These are phyloP conservation scores for Pygocentrus nattereri DNA, from an alignment of 2,797 vertebrate species.

Conservation along the genomic window DNA sequence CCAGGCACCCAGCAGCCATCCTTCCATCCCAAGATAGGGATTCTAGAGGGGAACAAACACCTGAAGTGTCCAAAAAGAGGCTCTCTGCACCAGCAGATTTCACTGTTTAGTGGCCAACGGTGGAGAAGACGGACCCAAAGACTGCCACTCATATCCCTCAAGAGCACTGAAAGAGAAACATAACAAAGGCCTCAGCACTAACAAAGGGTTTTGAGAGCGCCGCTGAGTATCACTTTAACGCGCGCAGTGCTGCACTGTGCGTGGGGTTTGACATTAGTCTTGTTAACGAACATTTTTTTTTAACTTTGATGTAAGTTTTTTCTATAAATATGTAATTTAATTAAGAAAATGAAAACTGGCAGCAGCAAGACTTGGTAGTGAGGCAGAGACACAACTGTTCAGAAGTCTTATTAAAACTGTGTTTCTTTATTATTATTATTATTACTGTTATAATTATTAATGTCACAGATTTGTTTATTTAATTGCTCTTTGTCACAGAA, in stretches of 20 bases:
- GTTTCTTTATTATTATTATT: too few relatives aligned
- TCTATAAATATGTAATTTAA: not conserved
- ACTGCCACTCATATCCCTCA: constrained; percentile 41
- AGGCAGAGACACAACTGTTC: too few relatives aligned
- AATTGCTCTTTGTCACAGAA: too few relatives aligned
- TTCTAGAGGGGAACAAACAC: constrained; percentile 8
- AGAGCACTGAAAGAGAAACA: constrained; percentile 32
- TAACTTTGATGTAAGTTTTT: not conserved
- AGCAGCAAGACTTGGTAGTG: too few relatives aligned
- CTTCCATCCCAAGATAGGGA: not conserved
- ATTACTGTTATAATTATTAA: too few relatives aligned
- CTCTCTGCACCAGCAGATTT: constrained; percentile 49
- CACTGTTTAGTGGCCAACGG: constrained; percentile 42
- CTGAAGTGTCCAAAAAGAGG: constrained; percentile 27
- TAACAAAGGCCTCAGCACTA: constrained; percentile 26
- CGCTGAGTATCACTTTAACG: constrained; percentile 12
- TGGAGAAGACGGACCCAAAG: constrained; percentile 16
- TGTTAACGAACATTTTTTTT: not conserved
- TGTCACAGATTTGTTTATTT: too few relatives aligned
- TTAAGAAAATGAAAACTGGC: not conserved
- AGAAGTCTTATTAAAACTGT: too few relatives aligned
- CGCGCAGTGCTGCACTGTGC: not conserved
- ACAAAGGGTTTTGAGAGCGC: not conserved
- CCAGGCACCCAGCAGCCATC: not conserved
- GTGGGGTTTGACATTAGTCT: not conserved